Percentiles rank a stretch among this genome's conserved stretches.
These are phyloP conservation scores for Hylaeus volcanicus DNA, from an alignment of 1,140 invertebrate genomes.

Conservation along the genomic window DNA sequence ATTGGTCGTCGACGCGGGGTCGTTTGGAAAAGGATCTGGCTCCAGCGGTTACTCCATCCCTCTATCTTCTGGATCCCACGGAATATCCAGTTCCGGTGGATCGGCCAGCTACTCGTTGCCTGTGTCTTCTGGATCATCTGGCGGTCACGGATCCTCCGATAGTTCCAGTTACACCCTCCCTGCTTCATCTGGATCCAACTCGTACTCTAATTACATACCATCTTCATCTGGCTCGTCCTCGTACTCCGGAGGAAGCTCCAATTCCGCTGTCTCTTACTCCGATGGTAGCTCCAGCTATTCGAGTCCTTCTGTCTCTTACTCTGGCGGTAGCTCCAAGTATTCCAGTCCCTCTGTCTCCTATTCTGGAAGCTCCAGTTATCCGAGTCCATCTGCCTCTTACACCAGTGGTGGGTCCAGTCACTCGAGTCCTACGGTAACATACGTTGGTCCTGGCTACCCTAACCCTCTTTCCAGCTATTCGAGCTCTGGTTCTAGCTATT, in stretches of 20 bases:
- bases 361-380: slow-evolving; percentile 8
- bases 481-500: slow-evolving; percentile 37
- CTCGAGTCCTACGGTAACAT: slow-evolving; percentile 29
- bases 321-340: slow-evolving; percentile 49
- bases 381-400: slow-evolving; percentile 29
- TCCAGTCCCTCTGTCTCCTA: slow-evolving; percentile 27
- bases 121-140: slow-evolving; percentile 47
- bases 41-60: slow-evolving; percentile 37
- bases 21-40: slow-evolving; percentile 45
- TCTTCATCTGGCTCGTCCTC: slow-evolving; percentile 57
- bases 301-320: slow-evolving; percentile 47
- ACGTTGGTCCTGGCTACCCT: slow-evolving; percentile 32
- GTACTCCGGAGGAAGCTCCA: slow-evolving; percentile 60
- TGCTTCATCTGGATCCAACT: slow-evolving; percentile 56
- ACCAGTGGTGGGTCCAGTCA: slow-evolving; percentile 41
- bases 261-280: slow-evolving; percentile 27
- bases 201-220: slow-evolving; percentile 64
- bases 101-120: slow-evolving; percentile 40
- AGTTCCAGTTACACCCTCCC: slow-evolving; percentile 71
- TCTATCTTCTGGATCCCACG: slow-evolving; percentile 47
- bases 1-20: slow-evolving; percentile 59
- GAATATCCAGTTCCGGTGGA: slow-evolving; percentile 34
- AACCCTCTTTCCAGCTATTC: slow-evolving; percentile 38
- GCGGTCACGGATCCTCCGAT: slow-evolving; percentile 64
- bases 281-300: slow-evolving; percentile 59